Percentiles rank a stretch among this genome's conserved stretches.
phyloP scores from a whole-genome alignment of 2,888 invertebrate species.

The Aelia acuminata region DNA sequence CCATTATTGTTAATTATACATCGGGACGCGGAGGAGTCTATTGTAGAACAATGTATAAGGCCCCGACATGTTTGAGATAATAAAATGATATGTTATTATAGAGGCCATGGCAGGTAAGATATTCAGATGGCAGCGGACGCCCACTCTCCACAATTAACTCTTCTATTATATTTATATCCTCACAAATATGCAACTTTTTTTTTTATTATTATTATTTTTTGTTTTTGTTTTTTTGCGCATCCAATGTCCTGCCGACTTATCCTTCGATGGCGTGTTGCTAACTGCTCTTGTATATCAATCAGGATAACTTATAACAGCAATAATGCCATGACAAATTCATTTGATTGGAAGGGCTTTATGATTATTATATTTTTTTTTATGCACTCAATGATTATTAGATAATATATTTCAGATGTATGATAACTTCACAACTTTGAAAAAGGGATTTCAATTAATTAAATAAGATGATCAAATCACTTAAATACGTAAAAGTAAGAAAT shows the following conservation, averaged over 20 bases:
- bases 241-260: not conserved
- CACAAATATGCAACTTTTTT: not conserved
- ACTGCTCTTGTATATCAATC: not conserved
- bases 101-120: conserved; percentile 41
- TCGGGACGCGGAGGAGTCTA: conserved; percentile 18
- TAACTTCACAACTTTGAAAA: too few relatives aligned
- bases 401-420: too few relatives aligned
- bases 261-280: not conserved
- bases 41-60: conserved; percentile 42
- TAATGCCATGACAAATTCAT: not conserved
- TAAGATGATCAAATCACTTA: too few relatives aligned
- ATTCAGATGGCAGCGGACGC: conserved; percentile 35
- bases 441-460: too few relatives aligned
- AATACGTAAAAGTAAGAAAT: too few relatives aligned
- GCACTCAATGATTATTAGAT: too few relatives aligned
- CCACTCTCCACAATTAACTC: conserved; percentile 41
- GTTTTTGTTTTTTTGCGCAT: conserved; percentile 33
- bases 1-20: conserved; percentile 53
- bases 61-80: conserved; percentile 10
- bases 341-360: not conserved
- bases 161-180: conserved; percentile 31
- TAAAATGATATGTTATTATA: conserved; percentile 60
- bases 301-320: not conserved
- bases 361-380: not conserved
- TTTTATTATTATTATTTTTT: too few relatives aligned